These are phyloP conservation scores for Pasiphila rectangulata DNA, from an alignment of 2,888 invertebrate species.

Conservation along the genomic window DNA sequence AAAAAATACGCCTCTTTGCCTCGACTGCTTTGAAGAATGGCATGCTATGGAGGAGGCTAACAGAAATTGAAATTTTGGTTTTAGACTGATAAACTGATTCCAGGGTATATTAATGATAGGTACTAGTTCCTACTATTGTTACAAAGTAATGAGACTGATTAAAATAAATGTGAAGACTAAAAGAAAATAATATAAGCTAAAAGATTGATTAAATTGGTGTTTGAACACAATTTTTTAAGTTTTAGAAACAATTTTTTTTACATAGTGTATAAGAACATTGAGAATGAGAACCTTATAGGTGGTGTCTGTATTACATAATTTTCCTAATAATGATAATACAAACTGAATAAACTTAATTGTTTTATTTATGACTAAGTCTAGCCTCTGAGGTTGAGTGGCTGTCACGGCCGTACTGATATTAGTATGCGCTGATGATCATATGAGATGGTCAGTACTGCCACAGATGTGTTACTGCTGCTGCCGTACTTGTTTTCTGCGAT, in stretches of 20 bases:
- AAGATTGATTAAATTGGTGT: constrained; percentile 17
- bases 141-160: background rate
- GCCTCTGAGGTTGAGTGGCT: background rate
- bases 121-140: constrained; percentile 1
- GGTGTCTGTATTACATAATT: background rate
- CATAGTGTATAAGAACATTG: background rate
- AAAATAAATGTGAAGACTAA: background rate
- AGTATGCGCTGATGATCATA: background rate
- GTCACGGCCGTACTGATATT: background rate
- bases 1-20: constrained; percentile 15
- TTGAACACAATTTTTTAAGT: constrained; percentile 8
- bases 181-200: background rate
- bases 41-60: constrained; percentile 1
- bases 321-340: background rate
- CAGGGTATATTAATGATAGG: background rate
- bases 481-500: background rate
- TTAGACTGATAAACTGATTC: constrained; percentile 1
- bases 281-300: too few relatives aligned
- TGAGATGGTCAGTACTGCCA: background rate
- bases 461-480: background rate
- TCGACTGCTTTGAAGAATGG: constrained; percentile 12
- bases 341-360: background rate
- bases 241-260: background rate
- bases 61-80: background rate
- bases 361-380: background rate